These are phyloP conservation scores for Rhyacichthys aspro DNA, from an alignment of 2,797 vertebrate species.

Conservation along the genomic window DNA sequence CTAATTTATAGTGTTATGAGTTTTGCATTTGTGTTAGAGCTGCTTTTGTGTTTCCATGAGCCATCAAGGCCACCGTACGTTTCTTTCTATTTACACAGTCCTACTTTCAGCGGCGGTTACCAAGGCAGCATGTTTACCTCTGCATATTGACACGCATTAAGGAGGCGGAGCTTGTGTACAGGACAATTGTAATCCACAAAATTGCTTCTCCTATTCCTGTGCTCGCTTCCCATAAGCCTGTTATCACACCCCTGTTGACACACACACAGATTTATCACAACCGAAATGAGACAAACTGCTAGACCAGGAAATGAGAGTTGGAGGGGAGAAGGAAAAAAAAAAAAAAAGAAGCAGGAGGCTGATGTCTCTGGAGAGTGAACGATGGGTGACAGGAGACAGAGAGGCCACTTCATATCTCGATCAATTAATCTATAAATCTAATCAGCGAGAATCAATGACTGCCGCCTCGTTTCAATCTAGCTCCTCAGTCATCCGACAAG, in stretches of 20 bases:
- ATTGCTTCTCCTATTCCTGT: constrained; percentile 43
- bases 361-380: constrained; percentile 32
- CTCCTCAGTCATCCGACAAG: constrained; percentile 32
- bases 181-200: constrained; percentile 40
- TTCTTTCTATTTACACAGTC: not conserved
- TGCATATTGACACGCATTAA: constrained; percentile 23
- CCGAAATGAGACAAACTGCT: constrained; percentile 46
- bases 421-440: constrained; percentile 75
- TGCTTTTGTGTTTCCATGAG: not conserved
- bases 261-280: constrained; percentile 51
- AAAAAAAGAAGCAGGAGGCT: not conserved
- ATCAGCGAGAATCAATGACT: constrained; percentile 67
- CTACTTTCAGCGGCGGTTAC: constrained; percentile 34
- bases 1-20: not conserved
- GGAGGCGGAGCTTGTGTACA: constrained; percentile 34
- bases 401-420: constrained; percentile 60
- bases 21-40: constrained; percentile 1
- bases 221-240: constrained; percentile 31
- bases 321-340: not conserved
- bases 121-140: constrained; percentile 54
- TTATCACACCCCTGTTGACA: constrained; percentile 60
- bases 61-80: not conserved
- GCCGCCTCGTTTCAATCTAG: constrained; percentile 32
- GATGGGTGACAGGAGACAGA: constrained; percentile 49
- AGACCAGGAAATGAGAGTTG: constrained; percentile 64